Conservation (phyloP, 2,888 invertebrate species). For the Lymantria monacha region DNA sequence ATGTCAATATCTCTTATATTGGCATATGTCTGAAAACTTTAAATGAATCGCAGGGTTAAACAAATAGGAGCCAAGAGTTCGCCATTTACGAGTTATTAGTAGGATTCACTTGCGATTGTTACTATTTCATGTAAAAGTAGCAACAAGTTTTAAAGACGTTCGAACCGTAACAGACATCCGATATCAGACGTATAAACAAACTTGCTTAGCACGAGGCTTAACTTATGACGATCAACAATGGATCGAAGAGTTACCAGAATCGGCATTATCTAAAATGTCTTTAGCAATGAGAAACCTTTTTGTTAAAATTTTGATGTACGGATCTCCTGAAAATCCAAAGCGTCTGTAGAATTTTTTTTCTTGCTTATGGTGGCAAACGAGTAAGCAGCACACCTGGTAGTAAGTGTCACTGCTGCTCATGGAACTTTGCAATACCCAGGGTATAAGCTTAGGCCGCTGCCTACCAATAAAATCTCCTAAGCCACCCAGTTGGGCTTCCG, state of each 20-base stretch:
- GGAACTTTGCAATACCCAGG: no score
- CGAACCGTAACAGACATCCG: slow-evolving; percentile 9
- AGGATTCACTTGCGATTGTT: slow-evolving; percentile 12
- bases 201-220: slow-evolving; percentile 12
- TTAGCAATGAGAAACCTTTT: slow-evolving; percentile 15
- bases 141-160: slow-evolving; percentile 9
- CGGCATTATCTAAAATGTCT: slow-evolving; percentile 14
- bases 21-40: slow-evolving; percentile 10
- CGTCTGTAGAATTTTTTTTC: slow-evolving; percentile 4
- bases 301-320: slow-evolving; percentile 14
- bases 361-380: no score
- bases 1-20: slow-evolving; percentile 13
- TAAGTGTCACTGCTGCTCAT: no score
- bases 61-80: slow-evolving; percentile 16
- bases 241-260: slow-evolving; percentile 9
- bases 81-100: slow-evolving; percentile 11
- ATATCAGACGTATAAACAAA: slow-evolving; percentile 13
- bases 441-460: no score
- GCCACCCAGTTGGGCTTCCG: no score
- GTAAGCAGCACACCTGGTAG: no score
- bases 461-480: no score
- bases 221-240: slow-evolving; percentile 17
- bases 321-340: slow-evolving; percentile 14
- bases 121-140: slow-evolving; percentile 14
- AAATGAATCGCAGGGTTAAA: slow-evolving; percentile 12